Evolutionary conservation across 2,888 invertebrate genomes (phyloP).

Genomic region (Polylopha cassiicola): DNA sequence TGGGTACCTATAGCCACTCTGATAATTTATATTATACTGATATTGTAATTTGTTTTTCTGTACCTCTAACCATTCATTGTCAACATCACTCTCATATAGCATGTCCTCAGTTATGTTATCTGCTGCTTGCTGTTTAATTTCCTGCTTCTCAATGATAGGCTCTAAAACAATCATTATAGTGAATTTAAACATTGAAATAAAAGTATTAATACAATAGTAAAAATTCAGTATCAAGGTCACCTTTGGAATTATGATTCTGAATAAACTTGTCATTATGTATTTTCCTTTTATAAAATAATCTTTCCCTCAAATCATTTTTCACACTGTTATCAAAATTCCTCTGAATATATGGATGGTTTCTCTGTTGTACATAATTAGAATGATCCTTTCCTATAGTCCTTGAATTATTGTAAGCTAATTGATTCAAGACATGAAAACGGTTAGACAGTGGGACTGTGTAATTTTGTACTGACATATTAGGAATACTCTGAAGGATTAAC

Average conservation of each 20-base stretch:
- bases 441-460: conserved; percentile 23
- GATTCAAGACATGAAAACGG: conserved; percentile 18
- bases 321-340: too few relatives aligned
- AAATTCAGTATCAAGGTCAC: too few relatives aligned
- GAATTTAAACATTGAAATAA: neutral
- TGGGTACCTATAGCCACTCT: too few relatives aligned
- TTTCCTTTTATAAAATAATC: conserved; percentile 27
- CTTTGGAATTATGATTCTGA: too few relatives aligned
- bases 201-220: too few relatives aligned
- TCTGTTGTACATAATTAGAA: too few relatives aligned
- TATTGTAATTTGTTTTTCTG: too few relatives aligned
- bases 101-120: conserved; percentile 14
- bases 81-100: conserved; percentile 22
- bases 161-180: neutral
- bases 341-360: too few relatives aligned
- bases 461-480: conserved; percentile 19
- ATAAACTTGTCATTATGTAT: too few relatives aligned
- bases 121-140: neutral
- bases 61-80: conserved; percentile 33
- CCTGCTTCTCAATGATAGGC: neutral
- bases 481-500: conserved; percentile 20
- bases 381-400: too few relatives aligned
- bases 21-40: too few relatives aligned
- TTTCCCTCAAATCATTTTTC: conserved; percentile 35
- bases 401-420: neutral